A percentile compares a stretch with the other conserved stretches of the same genome.
Evolutionary conservation across 2,113 vertebrate genomes (phyloP).

Genomic region (Tragulus kanchil): DNA sequence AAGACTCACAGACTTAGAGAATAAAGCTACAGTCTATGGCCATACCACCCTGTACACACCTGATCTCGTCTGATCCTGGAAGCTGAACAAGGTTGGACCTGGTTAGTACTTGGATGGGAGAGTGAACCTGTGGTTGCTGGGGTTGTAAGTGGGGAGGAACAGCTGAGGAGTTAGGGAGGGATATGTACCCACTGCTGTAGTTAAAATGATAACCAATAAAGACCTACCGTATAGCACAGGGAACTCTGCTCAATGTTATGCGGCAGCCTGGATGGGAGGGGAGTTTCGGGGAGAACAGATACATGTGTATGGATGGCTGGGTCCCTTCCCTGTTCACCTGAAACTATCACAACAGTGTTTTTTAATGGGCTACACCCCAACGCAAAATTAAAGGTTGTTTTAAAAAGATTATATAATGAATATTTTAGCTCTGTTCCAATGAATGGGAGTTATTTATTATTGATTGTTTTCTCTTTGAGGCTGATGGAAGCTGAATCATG

Average conservation of each 20-base stretch:
- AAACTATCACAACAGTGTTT: neutral
- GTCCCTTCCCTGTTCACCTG: neutral
- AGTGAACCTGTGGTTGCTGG: neutral
- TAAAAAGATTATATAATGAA: neutral
- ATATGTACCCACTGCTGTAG: neutral
- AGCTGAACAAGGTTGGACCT: too few species aligned
- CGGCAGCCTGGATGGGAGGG: neutral
- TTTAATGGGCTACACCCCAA: neutral
- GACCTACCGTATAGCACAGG: neutral
- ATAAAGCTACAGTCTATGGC: too few species aligned
- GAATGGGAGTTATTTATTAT: neutral
- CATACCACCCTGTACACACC: too few species aligned
- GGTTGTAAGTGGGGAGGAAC: neutral
- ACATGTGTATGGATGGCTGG: neutral
- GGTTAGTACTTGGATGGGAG: too few species aligned
- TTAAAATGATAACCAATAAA: neutral
- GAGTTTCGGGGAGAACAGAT: neutral
- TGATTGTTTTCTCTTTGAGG: neutral
- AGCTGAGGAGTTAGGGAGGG: neutral
- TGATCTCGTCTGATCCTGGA: too few species aligned
- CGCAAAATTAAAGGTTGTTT: neutral
- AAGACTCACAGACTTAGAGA: too few species aligned
- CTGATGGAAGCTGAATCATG: rapidly evolving
- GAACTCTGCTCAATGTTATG: neutral
- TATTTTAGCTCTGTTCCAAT: neutral